These are phyloP conservation scores for Nyctereutes procyonoides DNA, from an alignment of 2,113 vertebrate genomes.

Conservation along the genomic window DNA sequence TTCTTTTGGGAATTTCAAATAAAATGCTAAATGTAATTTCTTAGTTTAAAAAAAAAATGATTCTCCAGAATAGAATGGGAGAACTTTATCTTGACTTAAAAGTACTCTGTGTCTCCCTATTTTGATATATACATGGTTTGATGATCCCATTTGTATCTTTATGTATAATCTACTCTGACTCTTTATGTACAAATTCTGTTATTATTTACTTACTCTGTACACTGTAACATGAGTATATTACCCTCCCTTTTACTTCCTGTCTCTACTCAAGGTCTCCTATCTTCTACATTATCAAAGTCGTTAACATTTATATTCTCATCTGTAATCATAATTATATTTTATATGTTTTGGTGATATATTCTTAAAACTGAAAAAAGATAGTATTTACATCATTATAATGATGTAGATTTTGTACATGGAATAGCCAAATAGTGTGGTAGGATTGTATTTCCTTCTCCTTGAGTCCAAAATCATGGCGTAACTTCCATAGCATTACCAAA, in stretches of 20 bases:
- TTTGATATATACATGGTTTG: background rate
- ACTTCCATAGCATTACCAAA: background rate
- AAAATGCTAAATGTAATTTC: background rate
- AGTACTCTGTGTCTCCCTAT: background rate
- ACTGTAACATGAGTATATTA: background rate
- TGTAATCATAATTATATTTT: background rate
- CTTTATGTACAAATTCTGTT: background rate
- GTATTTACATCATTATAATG: background rate
- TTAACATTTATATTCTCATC: background rate
- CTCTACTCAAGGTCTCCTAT: background rate
- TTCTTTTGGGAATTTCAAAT: background rate
- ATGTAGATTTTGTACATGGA: background rate
- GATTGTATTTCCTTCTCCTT: background rate
- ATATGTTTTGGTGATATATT: background rate
- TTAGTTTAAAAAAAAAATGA: conserved; percentile 7
- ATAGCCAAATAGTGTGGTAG: background rate
- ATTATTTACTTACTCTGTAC: background rate
- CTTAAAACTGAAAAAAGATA: background rate
- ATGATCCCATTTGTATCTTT: background rate
- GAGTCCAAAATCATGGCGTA: background rate
- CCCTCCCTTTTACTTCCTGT: background rate
- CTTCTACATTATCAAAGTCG: background rate
- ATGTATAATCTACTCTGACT: background rate
- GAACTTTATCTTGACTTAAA: background rate
- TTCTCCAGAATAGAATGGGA: background rate